Evolutionary conservation across 2,888 invertebrate genomes (phyloP).

Genomic region (Lasius platythorax): DNA sequence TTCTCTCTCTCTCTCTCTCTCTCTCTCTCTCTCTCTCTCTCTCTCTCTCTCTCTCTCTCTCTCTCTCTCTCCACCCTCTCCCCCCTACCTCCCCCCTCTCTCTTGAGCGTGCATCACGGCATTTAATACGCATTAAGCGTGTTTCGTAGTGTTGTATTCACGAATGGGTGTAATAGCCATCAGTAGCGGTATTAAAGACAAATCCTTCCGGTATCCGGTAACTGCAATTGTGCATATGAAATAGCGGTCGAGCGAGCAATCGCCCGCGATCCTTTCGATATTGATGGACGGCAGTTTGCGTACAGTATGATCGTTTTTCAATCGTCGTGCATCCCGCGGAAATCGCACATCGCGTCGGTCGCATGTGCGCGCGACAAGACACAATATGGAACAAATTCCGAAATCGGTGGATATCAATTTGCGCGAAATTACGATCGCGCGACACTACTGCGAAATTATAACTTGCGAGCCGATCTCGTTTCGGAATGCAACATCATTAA

Average conservation of each 20-base stretch:
- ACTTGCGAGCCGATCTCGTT: constrained; percentile 20
- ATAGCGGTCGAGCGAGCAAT: constrained; percentile 17
- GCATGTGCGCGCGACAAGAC: constrained; percentile 34
- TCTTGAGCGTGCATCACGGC: constrained; percentile 2
- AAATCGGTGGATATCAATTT: constrained; percentile 47
- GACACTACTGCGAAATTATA: constrained; percentile 35
- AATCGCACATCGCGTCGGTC: constrained; percentile 32
- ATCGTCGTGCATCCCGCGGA: constrained; percentile 36
- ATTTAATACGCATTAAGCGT: constrained; percentile 62
- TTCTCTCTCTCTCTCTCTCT: constrained; percentile 21
- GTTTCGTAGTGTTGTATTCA: constrained; percentile 44
- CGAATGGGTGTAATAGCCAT: constrained; percentile 33
- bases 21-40: constrained; percentile 6
- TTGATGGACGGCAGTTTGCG: constrained; percentile 44
- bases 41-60: constrained; percentile 7
- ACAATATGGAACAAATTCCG: constrained; percentile 29
- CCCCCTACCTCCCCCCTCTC: neutral
- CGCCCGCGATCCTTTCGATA: constrained; percentile 42
- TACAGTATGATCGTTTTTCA: constrained; percentile 48
- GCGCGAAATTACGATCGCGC: constrained; percentile 27
- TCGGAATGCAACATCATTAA: constrained; percentile 14
- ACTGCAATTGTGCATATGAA: constrained; percentile 35
- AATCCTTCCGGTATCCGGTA: constrained; percentile 56
- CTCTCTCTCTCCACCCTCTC: neutral
- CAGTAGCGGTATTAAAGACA: constrained; percentile 58